A percentile compares a stretch with the other conserved stretches of the same genome.
These are phyloP conservation scores for Sesia bembeciformis DNA, from an alignment of 2,888 invertebrate species.

Conservation along the genomic window DNA sequence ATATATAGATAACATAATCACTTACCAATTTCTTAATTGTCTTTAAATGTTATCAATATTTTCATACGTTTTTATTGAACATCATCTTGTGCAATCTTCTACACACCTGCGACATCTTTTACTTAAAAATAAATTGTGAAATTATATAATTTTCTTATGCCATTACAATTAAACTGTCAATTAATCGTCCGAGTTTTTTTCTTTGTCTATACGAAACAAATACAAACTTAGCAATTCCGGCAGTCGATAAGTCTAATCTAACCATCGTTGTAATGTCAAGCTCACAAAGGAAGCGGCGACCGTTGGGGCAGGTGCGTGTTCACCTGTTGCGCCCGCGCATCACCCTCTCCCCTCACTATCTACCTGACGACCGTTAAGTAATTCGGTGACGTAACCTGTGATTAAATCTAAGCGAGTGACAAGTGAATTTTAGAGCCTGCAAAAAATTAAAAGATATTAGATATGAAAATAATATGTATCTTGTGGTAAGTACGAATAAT, in stretches of 20 bases:
- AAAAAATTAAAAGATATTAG: too few relatives aligned
- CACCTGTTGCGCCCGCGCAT: slow-evolving; percentile 54
- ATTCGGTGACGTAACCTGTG: slow-evolving; percentile 41
- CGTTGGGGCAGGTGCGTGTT: slow-evolving; percentile 62
- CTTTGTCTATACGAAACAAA: background rate
- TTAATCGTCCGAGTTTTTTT: background rate
- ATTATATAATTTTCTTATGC: background rate
- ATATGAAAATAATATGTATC: too few relatives aligned
- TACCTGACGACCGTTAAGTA: slow-evolving; percentile 44
- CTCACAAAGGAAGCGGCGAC: slow-evolving; percentile 48
- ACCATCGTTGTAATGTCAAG: slow-evolving; percentile 58
- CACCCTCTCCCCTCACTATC: slow-evolving; percentile 6
- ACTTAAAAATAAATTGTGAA: background rate
- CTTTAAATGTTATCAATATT: too few relatives aligned
- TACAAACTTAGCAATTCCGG: background rate
- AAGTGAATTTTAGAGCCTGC: too few relatives aligned
- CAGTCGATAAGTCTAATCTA: slow-evolving; percentile 40
- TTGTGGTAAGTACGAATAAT: too few relatives aligned
- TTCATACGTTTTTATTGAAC: too few relatives aligned
- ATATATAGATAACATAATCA: too few relatives aligned
- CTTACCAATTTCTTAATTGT: too few relatives aligned
- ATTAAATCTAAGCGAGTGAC: slow-evolving; percentile 18
- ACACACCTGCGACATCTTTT: too few relatives aligned
- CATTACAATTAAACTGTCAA: background rate
- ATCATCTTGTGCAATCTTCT: too few relatives aligned